Conservation (phyloP, 2,888 invertebrate genomes). For the Scaptomyza parva region DNA sequence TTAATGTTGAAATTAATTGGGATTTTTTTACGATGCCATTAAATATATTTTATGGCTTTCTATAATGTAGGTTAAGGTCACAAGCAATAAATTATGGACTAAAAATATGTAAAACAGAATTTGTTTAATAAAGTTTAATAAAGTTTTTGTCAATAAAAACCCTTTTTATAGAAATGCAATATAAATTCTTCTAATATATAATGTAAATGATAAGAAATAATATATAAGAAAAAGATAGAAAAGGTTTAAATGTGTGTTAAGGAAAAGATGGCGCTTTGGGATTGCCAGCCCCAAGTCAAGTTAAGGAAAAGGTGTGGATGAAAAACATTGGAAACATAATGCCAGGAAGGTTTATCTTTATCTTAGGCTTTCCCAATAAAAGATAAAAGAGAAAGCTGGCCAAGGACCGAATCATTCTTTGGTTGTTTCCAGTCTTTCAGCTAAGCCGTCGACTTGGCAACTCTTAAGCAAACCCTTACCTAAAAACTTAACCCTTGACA, state of each 20-base stretch:
- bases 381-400: not conserved
- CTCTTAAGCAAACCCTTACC: slow-evolving; percentile 46
- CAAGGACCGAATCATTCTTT: slow-evolving; percentile 19
- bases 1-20: not conserved
- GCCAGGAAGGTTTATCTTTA: slow-evolving; percentile 57
- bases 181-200: too few species aligned
- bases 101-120: too few species aligned
- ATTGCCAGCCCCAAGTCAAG: slow-evolving; percentile 13
- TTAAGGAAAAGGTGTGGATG: not conserved
- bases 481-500: slow-evolving; percentile 56
- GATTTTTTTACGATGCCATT: slow-evolving; percentile 7
- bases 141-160: too few species aligned
- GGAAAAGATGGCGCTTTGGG: slow-evolving; percentile 8
- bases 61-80: not conserved
- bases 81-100: not conserved
- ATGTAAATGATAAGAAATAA: too few species aligned
- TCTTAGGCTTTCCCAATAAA: slow-evolving; percentile 28
- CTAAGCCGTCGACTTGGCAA: slow-evolving; percentile 43
- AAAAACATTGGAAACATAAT: slow-evolving; percentile 57
- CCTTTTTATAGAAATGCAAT: too few species aligned
- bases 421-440: slow-evolving; percentile 27
- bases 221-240: too few species aligned
- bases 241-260: too few species aligned
- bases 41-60: slow-evolving; percentile 13
- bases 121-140: too few species aligned